Evolutionary conservation across 2,113 vertebrate species (phyloP).

Genomic region (Podarcis muralis): DNA sequence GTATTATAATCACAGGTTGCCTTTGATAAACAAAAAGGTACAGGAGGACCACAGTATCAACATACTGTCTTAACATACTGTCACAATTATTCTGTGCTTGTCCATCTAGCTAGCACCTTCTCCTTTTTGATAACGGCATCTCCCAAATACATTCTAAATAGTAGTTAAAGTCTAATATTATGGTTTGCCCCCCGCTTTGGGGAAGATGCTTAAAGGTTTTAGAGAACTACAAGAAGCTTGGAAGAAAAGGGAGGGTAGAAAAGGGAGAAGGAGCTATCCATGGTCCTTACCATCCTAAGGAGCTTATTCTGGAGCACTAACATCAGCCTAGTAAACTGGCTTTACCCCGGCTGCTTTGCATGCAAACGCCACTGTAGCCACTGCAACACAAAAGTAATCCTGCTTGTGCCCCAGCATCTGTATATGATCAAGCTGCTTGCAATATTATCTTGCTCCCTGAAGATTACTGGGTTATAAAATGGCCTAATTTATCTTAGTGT

Average conservation of each 20-base stretch:
- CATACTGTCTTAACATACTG: slow-evolving; percentile 10
- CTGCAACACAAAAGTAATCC: not conserved
- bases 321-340: not conserved
- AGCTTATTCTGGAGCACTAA: not conserved
- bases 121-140: slow-evolving; percentile 19
- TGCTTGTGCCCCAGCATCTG: not conserved
- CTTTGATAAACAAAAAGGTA: slow-evolving; percentile 35
- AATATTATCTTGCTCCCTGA: slow-evolving; percentile 54
- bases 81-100: slow-evolving; percentile 34
- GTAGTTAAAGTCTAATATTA: slow-evolving; percentile 1
- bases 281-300: not conserved
- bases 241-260: not conserved
- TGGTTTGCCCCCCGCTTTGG: not conserved
- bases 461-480: slow-evolving; percentile 48
- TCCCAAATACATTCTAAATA: slow-evolving; percentile 58
- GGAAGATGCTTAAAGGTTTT: not conserved
- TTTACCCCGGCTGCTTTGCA: not conserved
- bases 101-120: slow-evolving; percentile 18
- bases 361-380: not conserved
- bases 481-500: slow-evolving; percentile 57
- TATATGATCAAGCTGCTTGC: slow-evolving; percentile 13
- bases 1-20: slow-evolving; percentile 42
- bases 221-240: not conserved
- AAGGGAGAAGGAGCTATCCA: not conserved
- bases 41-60: slow-evolving; percentile 27